Evolutionary conservation across 2,888 invertebrate genomes (phyloP), one percentile per base, ranked within the genome.

Genomic region (Linnaemya vulpina): DNA sequence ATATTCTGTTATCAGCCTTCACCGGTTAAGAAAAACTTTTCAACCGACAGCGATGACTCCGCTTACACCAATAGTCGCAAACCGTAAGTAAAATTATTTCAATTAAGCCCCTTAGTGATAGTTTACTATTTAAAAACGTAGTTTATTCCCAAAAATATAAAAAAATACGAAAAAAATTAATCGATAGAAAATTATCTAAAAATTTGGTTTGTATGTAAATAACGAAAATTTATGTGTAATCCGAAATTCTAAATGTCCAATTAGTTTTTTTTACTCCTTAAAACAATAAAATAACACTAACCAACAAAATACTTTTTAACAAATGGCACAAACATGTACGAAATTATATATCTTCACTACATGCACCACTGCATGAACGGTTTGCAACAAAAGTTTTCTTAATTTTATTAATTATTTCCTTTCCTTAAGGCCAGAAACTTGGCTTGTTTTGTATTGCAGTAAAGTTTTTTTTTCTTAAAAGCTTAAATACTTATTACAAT

Each of bases 1-100:
- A 96, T 97, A 86, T 97, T 97, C 91, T 97, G 97, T 90, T 97
- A 97, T 90, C 97, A 97, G 91, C 96, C 96, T 0, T 96, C 96
- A 1, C 97, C 97, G 0, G 95, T 96, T 1, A 95, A 96, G 91
- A 95, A 96, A 88, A 95, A 96, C 89, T 96, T 96, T 89, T 96
- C 96, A 0, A 95, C 96, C 74, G 96, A 96, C 89, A 95, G 95
- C 75, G 96, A 96, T 86, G 95, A 94, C 80, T 90, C 91, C 0
- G 80, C 88, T n/a, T 88, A 88, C 92, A 89, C 93, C 92, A 93
- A 93, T 90, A 93, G 94, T 88, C 89, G 90, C 67, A 92, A 91
- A 90, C 91, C 92, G 93, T 92, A 92, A 93, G 93, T 92, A 76
- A 25, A 58, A 49, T 3, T 10, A 65, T 58, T 71, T 80, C 35